Evolutionary conservation across 2,113 vertebrate species (phyloP).

Genomic region (Pedetes capensis): DNA sequence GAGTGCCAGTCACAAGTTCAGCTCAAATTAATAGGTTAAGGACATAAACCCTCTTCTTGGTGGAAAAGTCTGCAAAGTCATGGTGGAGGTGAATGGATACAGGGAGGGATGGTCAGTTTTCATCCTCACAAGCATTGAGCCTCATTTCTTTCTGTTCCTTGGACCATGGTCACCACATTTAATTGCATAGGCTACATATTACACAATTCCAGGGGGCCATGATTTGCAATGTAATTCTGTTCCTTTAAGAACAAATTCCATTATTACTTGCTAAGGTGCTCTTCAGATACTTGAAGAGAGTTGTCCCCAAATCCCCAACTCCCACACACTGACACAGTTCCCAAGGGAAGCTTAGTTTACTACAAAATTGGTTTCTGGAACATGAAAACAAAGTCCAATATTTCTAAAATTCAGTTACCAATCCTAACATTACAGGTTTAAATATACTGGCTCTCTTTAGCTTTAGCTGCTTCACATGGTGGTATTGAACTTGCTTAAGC

Average conservation of each 20-base stretch:
- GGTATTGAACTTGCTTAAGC: slow-evolving; percentile 65
- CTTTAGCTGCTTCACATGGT: slow-evolving; percentile 32
- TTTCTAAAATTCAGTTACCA: slow-evolving; percentile 54
- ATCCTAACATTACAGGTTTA: slow-evolving; percentile 48
- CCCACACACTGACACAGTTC: not conserved
- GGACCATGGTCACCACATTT: not conserved
- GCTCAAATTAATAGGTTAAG: not conserved
- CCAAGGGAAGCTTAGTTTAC: not conserved
- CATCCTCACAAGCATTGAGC: not conserved
- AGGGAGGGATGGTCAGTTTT: not conserved
- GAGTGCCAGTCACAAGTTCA: not conserved
- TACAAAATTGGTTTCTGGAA: slow-evolving; percentile 38
- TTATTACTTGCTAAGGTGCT: not conserved
- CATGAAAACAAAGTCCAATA: slow-evolving; percentile 36
- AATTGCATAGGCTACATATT: not conserved
- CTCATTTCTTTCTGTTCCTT: not conserved
- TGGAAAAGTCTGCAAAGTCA: not conserved
- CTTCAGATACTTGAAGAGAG: not conserved
- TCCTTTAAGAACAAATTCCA: not conserved
- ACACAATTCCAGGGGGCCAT: not conserved
- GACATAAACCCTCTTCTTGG: not conserved
- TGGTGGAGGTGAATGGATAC: not conserved
- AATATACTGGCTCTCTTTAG: slow-evolving; percentile 45
- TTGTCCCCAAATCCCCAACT: not conserved
- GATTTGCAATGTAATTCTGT: not conserved